Evolutionary conservation across 1,140 invertebrate species (phyloP).

Genomic region (Hyposmocoma kahamanoa): DNA sequence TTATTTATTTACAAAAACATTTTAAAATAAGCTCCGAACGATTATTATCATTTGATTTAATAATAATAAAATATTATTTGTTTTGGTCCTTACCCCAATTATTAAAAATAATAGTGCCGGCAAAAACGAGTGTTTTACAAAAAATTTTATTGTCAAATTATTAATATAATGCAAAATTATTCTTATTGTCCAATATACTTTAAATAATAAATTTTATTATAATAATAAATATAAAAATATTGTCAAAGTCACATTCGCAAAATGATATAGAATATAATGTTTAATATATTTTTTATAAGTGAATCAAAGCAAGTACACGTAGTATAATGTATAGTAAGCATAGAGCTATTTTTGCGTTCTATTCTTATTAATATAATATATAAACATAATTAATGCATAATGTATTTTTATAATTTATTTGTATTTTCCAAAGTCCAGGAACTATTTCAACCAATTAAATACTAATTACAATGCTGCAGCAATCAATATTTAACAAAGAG

Average conservation of each 20-base stretch:
- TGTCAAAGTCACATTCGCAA: slow-evolving; percentile 51
- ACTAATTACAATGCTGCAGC: no score
- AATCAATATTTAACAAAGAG: no score
- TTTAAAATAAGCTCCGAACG: slow-evolving; percentile 7
- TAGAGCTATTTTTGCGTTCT: not conserved
- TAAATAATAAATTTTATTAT: not conserved
- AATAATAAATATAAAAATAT: slow-evolving; percentile 29
- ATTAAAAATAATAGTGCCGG: slow-evolving; percentile 10
- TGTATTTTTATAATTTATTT: not conserved
- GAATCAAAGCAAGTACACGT: not conserved
- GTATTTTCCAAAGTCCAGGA: not conserved
- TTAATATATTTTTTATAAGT: not conserved
- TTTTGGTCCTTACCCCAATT: slow-evolving; percentile 10
- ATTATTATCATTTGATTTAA: not conserved
- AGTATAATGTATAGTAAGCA: not conserved
- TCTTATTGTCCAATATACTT: not conserved
- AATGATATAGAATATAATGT: slow-evolving; percentile 13
- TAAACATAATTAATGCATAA: not conserved
- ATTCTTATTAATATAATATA: not conserved
- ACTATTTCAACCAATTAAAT: not conserved
- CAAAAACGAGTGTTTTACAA: slow-evolving; percentile 10
- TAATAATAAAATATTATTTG: not conserved
- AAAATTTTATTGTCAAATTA: slow-evolving; percentile 3
- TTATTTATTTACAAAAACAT: slow-evolving; percentile 8
- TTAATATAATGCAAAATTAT: not conserved